These are phyloP conservation scores for Conus ventricosus DNA, from an alignment of 1,140 invertebrate genomes.

Conservation along the genomic window DNA sequence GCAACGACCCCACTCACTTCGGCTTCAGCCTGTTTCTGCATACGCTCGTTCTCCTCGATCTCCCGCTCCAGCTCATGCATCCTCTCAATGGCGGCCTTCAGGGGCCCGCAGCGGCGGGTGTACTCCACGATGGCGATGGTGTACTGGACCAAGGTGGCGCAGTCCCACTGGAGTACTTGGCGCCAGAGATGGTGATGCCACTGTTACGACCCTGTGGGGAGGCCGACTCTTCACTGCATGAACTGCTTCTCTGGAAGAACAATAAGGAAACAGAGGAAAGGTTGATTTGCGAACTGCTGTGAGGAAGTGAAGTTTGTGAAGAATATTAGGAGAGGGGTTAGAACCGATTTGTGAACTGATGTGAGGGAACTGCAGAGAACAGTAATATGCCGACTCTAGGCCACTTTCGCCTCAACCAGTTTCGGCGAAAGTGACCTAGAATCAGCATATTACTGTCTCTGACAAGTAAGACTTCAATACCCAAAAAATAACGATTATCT, in stretches of 20 bases:
- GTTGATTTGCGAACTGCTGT: no score
- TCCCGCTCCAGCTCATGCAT: conserved; percentile 71
- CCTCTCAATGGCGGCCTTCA: conserved; percentile 66
- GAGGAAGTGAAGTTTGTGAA: no score
- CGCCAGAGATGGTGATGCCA: conserved; percentile 71
- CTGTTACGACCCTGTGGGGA: conserved; percentile 62
- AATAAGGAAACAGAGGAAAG: no score
- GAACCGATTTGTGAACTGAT: no score
- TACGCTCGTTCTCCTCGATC: conserved; percentile 73
- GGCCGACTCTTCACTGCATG: conserved; percentile 49
- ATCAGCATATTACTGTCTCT: no score
- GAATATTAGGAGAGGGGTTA: no score
- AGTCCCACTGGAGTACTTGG: conserved; percentile 74
- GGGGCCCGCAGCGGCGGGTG: conserved; percentile 69
- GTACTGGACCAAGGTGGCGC: conserved; percentile 73
- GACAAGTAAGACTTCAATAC: no score
- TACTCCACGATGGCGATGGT: conserved; percentile 75
- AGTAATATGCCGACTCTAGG: no score
- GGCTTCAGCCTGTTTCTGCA: conserved; percentile 66
- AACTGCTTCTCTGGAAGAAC: conserved; percentile 43
- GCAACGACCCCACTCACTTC: conserved; percentile 55
- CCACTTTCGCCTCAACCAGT: no score
- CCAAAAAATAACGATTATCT: no score
- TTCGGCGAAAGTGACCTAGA: no score
- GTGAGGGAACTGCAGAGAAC: no score